phyloP scores from a whole-genome alignment of 2,113 vertebrate genomes.

The Syngnathus typhle region DNA sequence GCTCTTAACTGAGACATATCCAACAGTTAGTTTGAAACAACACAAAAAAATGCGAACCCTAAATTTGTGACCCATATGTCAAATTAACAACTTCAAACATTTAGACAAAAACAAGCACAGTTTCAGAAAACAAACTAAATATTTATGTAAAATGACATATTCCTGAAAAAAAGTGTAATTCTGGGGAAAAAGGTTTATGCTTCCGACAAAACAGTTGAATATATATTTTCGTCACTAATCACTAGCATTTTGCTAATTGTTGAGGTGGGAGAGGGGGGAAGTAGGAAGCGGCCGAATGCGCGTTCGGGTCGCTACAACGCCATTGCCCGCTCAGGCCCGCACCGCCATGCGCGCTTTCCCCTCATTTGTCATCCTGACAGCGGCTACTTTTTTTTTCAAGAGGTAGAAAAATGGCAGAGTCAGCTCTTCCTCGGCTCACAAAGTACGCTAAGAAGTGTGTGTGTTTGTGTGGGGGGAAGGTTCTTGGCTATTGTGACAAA shows the following conservation, averaged over 20 bases:
- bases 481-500: conserved; percentile 57
- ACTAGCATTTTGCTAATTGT: conserved; percentile 32
- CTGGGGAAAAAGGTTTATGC: too few species aligned
- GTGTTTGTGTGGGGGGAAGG: conserved; percentile 33
- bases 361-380: conserved; percentile 77
- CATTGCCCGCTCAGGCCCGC: conserved; percentile 53
- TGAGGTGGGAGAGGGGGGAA: not conserved
- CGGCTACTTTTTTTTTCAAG: conserved; percentile 71
- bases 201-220: too few species aligned
- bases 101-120: not conserved
- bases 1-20: not conserved
- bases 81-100: not conserved
- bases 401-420: conserved; percentile 75
- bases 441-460: conserved; percentile 28
- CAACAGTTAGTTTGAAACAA: not conserved
- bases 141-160: too few species aligned
- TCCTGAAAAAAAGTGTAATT: too few species aligned
- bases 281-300: not conserved
- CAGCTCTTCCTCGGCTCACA: conserved; percentile 69
- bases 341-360: conserved; percentile 63
- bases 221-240: conserved; percentile 33
- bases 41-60: not conserved
- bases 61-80: not conserved
- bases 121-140: too few species aligned
- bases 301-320: conserved; percentile 7